phyloP scores from a whole-genome alignment of 2,113 vertebrate genomes.

The Mystacornis crossleyi region DNA sequence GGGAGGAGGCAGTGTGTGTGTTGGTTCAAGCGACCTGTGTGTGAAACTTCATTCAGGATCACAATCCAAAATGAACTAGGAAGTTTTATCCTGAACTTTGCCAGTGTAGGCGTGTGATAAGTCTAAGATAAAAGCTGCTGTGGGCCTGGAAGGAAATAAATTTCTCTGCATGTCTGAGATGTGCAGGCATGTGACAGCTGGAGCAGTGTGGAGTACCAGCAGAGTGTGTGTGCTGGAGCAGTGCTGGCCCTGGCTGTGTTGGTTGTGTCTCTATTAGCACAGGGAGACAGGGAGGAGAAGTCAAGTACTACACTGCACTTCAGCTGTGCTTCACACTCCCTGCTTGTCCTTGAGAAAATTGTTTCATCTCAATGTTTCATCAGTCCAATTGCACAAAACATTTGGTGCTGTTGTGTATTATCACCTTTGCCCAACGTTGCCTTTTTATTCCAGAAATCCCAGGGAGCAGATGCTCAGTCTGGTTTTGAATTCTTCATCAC shows the following conservation, averaged over 20 bases:
- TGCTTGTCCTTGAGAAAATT: neutral
- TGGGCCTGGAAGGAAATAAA: neutral
- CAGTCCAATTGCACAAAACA: neutral
- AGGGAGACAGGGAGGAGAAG: neutral
- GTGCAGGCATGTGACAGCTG: neutral
- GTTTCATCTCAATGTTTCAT: neutral
- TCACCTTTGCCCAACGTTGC: neutral
- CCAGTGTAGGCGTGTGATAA: neutral
- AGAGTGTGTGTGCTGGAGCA: neutral
- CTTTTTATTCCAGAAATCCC: neutral
- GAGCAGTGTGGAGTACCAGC: neutral
- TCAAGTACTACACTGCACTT: neutral
- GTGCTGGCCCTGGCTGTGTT: neutral
- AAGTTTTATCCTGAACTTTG: neutral
- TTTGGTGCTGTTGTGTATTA: neutral
- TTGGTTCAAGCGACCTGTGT: neutral
- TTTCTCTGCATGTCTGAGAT: constrained; percentile 1
- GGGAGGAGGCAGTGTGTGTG: neutral
- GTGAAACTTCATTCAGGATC: neutral
- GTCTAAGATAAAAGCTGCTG: neutral
- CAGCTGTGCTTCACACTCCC: neutral
- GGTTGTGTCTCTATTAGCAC: constrained; percentile 1
- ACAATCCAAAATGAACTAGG: neutral
- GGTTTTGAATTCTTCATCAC: neutral
- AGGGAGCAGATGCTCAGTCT: neutral